Evolutionary conservation across 2,113 vertebrate species (phyloP).

Genomic region (Stigmatopora argus): DNA sequence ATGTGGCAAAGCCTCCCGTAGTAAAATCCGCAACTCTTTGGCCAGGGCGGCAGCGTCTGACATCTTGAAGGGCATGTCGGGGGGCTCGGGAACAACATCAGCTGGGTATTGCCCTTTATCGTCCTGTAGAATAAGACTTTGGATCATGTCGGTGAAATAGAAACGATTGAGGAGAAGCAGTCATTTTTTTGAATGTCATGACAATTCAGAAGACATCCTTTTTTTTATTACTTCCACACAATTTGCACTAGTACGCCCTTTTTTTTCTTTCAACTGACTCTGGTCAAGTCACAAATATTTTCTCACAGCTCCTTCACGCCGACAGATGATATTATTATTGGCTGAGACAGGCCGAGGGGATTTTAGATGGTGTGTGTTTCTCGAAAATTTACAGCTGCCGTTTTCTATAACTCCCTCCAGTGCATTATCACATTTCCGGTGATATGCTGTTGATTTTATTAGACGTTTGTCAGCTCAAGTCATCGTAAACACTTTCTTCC

Average conservation of each 20-base stretch:
- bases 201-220: neutral
- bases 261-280: neutral
- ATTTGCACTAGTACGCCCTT: neutral
- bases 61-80: constrained; percentile 94
- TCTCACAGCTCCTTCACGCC: neutral
- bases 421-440: neutral
- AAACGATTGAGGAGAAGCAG: neutral
- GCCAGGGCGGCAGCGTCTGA: constrained; percentile 85
- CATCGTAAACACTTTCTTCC: neutral
- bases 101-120: constrained; percentile 85
- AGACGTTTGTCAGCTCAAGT: constrained; percentile 6
- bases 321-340: neutral
- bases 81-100: constrained; percentile 88
- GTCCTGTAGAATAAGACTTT: constrained; percentile 68
- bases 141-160: neutral
- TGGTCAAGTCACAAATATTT: neutral
- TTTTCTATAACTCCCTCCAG: neutral
- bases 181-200: neutral
- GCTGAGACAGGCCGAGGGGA: neutral
- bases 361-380: neutral
- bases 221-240: neutral
- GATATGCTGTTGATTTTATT: constrained; percentile 1
- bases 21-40: constrained; percentile 81
- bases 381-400: neutral
- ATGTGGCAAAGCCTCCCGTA: constrained; percentile 78